Evolutionary conservation across 2,113 vertebrate species (phyloP), one percentile per base, ranked within the genome.

Genomic region (Ictalurus furcatus): DNA sequence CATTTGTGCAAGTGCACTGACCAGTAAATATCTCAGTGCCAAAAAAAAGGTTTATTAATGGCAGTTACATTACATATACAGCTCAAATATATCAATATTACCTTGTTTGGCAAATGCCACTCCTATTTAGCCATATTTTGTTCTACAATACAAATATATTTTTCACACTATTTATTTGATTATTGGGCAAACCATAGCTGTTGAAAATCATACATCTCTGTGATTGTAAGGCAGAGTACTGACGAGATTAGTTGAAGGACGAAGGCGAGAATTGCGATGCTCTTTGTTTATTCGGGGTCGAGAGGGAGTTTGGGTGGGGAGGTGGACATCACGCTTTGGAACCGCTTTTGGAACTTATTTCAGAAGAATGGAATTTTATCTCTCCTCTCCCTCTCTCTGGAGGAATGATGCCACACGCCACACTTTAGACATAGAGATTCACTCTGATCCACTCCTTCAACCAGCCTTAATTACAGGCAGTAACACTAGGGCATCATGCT

Each of bases 331-430:
- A 73, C 11, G 56, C 69, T 67, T 48, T 71, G 88, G 61, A 88
- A 89, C 1, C 44, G 52, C n/a, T n/a, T n/a, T 89, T 86, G 86
- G 86, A 67, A 84, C 84, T 92, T 88, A 92, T 92, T 91, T 92
- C 88, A 92, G 52, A 79, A 40, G 88, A 92, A 88, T 90, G 91
- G 91, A 93, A 93, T 93, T 90, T 87, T 86, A 76, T 86, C 52
- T 90, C 74, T 89, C 23, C 7, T 84, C 90, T 86, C 91, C 85
- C 90, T 88, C 86, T 59, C 89, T 79, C 74, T 28, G 56, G 56
- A 81, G 63, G 37, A 71, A 71, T 85, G 63, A 59, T n/a, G 69
- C 28, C 30, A 85, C 82, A 88, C 17, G 12, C 28, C 61, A 40
- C 59, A 48, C 40, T 58, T 28, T 61, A 56, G 61, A 65, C 19